Percentiles rank a stretch among this genome's conserved stretches.
Evolutionary conservation across 2,888 invertebrate species (phyloP).

Genomic region (Dynastes maya): DNA sequence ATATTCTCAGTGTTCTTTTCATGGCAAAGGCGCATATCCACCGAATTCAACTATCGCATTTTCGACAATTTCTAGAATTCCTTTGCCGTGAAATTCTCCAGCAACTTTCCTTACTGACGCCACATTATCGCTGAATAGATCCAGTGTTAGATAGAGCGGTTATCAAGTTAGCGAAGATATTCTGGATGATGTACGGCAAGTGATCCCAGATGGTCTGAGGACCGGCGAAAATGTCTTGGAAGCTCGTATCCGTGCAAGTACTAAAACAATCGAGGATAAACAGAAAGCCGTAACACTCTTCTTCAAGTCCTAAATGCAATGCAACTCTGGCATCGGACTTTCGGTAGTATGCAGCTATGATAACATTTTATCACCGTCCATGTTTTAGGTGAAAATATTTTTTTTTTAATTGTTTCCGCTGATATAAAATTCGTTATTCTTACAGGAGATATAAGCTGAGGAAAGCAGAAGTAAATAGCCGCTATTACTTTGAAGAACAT

Average conservation of each 20-base stretch:
- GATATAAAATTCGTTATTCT: constrained; percentile 24
- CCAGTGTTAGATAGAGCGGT: constrained; percentile 76
- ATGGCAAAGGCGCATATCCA: not conserved
- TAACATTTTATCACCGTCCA: constrained; percentile 73
- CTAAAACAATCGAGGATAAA: constrained; percentile 91
- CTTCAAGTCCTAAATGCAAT: constrained; percentile 80
- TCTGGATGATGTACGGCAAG: constrained; percentile 89
- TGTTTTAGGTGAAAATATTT: constrained; percentile 61
- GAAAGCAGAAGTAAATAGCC: constrained; percentile 81
- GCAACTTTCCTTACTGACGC: constrained; percentile 71
- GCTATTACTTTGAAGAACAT: constrained; percentile 80
- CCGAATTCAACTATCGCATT: not conserved
- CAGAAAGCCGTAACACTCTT: constrained; percentile 83
- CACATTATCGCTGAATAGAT: constrained; percentile 67
- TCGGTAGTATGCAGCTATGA: constrained; percentile 66
- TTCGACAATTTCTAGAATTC: constrained; percentile 64
- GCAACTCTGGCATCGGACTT: constrained; percentile 79
- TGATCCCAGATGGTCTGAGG: constrained; percentile 85
- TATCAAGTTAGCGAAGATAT: constrained; percentile 83
- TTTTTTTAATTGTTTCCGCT: not conserved
- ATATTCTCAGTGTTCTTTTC: no score
- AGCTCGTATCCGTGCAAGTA: constrained; percentile 87
- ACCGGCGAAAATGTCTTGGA: constrained; percentile 73
- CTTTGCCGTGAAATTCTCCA: constrained; percentile 70
- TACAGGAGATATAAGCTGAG: constrained; percentile 77